Conservation (phyloP, 2,888 invertebrate species). For the Fabriciana adippe region DNA sequence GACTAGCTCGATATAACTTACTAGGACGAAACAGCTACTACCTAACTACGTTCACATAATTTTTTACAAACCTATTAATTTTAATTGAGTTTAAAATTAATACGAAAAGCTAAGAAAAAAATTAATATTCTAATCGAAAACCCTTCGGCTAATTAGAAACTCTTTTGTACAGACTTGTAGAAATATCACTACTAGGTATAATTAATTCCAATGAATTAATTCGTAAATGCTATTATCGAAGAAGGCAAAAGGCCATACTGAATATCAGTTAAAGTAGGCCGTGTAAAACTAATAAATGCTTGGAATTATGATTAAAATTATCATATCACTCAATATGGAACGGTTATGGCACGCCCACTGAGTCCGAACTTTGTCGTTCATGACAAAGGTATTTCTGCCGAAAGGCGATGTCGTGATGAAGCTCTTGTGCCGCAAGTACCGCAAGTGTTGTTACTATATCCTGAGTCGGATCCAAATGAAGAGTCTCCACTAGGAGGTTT, state of each 20-base stretch:
- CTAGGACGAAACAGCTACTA: conserved; percentile 76
- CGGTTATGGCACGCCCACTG: conserved; percentile 55
- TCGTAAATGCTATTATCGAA: conserved; percentile 46
- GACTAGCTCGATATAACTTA: conserved; percentile 80
- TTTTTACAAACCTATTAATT: conserved; percentile 64
- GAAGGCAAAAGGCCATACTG: conserved; percentile 71
- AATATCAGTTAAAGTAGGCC: conserved; percentile 63
- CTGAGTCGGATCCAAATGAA: conserved; percentile 92
- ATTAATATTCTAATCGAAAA: conserved; percentile 36
- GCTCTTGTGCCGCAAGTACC: conserved; percentile 85
- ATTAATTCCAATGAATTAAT: conserved; percentile 42
- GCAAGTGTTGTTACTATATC: conserved; percentile 91
- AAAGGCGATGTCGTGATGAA: conserved; percentile 76
- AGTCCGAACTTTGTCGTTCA: conserved; percentile 58
- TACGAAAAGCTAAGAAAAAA: conserved; percentile 35
- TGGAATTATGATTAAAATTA: conserved; percentile 34
- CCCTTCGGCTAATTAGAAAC: conserved; percentile 36
- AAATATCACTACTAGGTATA: conserved; percentile 63
- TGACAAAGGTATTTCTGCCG: conserved; percentile 79
- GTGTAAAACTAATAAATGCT: conserved; percentile 65
- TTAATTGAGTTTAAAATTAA: conserved; percentile 30
- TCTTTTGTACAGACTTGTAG: conserved; percentile 64
- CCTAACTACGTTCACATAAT: conserved; percentile 66
- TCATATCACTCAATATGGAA: conserved; percentile 40
- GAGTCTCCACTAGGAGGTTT: conserved; percentile 88